phyloP scores from a whole-genome alignment of 1,140 invertebrate genomes.

The Rhopalosiphum maidis region DNA sequence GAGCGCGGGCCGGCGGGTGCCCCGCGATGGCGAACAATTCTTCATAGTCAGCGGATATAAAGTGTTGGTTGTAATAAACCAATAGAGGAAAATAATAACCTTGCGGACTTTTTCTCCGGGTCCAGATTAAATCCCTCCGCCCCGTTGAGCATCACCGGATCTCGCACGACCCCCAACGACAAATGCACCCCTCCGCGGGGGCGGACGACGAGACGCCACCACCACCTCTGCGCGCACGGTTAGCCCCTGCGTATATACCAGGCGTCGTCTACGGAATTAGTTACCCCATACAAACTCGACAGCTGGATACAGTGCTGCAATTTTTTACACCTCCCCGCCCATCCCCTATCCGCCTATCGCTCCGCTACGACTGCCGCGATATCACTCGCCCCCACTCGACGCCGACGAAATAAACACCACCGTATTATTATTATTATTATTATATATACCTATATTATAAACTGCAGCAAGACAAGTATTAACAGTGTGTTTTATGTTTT shows the following conservation, averaged over 20 bases:
- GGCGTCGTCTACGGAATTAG: conserved; percentile 36
- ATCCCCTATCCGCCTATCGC: no score
- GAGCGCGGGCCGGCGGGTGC: background rate
- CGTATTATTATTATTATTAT: background rate
- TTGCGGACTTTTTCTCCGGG: conserved; percentile 43
- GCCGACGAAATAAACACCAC: background rate
- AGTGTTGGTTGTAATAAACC: conserved; percentile 57
- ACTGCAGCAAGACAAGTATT: background rate
- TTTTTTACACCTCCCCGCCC: background rate
- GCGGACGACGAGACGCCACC: background rate
- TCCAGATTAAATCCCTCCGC: conserved; percentile 53
- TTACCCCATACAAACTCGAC: conserved; percentile 18
- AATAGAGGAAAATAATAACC: conserved; percentile 56
- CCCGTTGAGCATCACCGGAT: background rate
- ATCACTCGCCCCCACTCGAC: background rate
- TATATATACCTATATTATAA: conserved; percentile 12
- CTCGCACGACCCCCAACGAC: background rate
- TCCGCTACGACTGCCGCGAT: background rate
- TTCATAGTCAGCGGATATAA: conserved; percentile 57
- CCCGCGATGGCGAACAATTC: conserved; percentile 50
- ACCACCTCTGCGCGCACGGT: background rate
- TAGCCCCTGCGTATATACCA: no score
- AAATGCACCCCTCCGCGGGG: background rate
- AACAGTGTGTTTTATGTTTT: background rate
- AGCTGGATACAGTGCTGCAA: background rate